These are phyloP conservation scores for Geophilus truncorum DNA, from an alignment of 2,888 invertebrate species.

Conservation along the genomic window DNA sequence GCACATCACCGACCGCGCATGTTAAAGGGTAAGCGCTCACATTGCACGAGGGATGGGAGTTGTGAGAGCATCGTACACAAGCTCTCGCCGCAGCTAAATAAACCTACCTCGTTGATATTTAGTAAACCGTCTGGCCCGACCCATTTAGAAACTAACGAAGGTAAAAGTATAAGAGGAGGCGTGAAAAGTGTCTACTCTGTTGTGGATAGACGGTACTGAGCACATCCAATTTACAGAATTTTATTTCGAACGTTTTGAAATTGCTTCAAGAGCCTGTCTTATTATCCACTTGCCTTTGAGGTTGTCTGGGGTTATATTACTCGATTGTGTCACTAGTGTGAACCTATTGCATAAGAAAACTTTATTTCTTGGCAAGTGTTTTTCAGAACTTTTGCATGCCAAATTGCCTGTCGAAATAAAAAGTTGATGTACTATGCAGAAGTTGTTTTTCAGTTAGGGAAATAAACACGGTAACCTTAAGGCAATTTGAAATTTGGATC, in stretches of 20 bases:
- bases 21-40: neutral
- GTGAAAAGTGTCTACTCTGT: neutral
- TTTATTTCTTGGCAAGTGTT: neutral
- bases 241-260: neutral
- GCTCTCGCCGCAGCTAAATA: neutral
- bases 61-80: neutral
- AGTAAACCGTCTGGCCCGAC: neutral
- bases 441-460: neutral
- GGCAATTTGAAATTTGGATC: neutral
- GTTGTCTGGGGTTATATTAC: neutral
- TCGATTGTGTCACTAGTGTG: neutral
- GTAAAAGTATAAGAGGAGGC: neutral
- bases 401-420: neutral
- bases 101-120: slow-evolving; percentile 11
- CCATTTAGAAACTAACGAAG: neutral
- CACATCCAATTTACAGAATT: neutral
- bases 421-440: neutral
- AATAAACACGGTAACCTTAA: neutral
- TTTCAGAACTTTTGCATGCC: neutral
- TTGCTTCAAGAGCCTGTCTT: neutral
- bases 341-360: neutral
- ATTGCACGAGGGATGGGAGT: neutral
- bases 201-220: neutral
- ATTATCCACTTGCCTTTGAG: slow-evolving; percentile 3
- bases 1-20: neutral